A percentile compares a stretch with the other conserved stretches of the same genome.
Conservation (phyloP, 2,113 vertebrate genomes). For the Aix galericulata region DNA sequence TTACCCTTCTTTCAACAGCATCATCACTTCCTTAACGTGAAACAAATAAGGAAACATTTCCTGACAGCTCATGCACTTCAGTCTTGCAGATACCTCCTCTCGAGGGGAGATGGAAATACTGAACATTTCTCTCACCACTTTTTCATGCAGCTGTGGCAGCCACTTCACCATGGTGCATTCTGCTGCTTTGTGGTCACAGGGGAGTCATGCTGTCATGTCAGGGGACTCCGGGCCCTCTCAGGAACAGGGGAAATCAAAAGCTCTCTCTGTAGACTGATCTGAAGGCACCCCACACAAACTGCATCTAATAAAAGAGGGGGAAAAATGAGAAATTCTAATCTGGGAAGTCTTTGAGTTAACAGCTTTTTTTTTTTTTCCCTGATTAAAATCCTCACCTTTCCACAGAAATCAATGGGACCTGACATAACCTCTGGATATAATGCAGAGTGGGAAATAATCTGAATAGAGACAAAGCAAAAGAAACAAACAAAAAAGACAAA, state of each 20-base stretch:
- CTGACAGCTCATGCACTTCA: not conserved
- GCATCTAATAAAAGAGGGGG: not conserved
- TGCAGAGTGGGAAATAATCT: not conserved
- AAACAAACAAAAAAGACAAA: not conserved
- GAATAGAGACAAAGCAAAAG: not conserved
- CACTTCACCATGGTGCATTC: not conserved
- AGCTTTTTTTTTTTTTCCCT: not conserved
- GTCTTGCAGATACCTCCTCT: not conserved
- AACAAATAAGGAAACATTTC: not conserved
- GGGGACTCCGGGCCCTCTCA: not conserved
- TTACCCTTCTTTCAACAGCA: not conserved
- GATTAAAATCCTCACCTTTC: not conserved
- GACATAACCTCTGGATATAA: not conserved
- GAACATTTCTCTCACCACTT: rapidly evolving
- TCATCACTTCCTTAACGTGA: not conserved
- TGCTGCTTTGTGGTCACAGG: not conserved
- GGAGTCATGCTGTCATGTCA: not conserved
- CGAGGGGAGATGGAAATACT: not conserved
- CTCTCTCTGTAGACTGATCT: not conserved
- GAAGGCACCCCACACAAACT: not conserved
- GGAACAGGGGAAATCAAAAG: not conserved
- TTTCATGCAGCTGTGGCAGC: not conserved
- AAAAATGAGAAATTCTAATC: not conserved
- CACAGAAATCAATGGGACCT: not conserved
- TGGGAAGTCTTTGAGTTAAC: not conserved